Base-by-base conservation (phyloP, 2,113 vertebrate genomes). In the Euleptes europaea region DNA sequence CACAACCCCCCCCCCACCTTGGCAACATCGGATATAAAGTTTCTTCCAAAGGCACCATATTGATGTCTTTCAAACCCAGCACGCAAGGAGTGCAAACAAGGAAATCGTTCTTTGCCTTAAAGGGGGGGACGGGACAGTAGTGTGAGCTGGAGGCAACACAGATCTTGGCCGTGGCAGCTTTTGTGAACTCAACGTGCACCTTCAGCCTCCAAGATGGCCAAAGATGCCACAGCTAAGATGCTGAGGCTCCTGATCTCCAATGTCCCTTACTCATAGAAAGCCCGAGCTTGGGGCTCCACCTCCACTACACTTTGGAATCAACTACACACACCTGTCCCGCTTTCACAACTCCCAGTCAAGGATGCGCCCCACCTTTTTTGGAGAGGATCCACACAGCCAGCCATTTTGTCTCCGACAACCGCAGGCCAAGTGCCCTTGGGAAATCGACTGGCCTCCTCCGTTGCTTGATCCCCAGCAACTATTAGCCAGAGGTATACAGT, bases 31-130 rank as follows among this genome's bases (percentile, higher is more conserved):
- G 63, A 44, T 60, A 42, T n/a, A 63, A 47, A 33, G 35, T 15
- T 78, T 78, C 75, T 83, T 72, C 33, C 35, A 78, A 86, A 87
- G 86, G 86, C 81, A 83, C 86, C 66, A 33, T 57, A 51, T 78
- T 51, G 67, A 42, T 42, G 71, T 83, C 14, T 82, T 83, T 57
- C 13, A 81, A 54, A 78, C 21, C 65, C 28, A 9, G 15, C 57
- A 31, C 51, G 72, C 76, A 70, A 71, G 44, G 35, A 14, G 40
- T 2, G n/a, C 15, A 60, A 72, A 51, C 6, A 47, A 72, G 42
- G 17, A 23, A 73, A 47, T 6, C 5, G 3, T 40, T 80, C 35
- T 38, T 31, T 60, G 57, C 57, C 57, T 60, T 23, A 23, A 6
- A 23, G 2, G 1, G 57, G 6, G 57, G 5, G 21, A 23, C 19